These are phyloP conservation scores for Sesia apiformis DNA, from an alignment of 2,888 invertebrate genomes.

Conservation along the genomic window DNA sequence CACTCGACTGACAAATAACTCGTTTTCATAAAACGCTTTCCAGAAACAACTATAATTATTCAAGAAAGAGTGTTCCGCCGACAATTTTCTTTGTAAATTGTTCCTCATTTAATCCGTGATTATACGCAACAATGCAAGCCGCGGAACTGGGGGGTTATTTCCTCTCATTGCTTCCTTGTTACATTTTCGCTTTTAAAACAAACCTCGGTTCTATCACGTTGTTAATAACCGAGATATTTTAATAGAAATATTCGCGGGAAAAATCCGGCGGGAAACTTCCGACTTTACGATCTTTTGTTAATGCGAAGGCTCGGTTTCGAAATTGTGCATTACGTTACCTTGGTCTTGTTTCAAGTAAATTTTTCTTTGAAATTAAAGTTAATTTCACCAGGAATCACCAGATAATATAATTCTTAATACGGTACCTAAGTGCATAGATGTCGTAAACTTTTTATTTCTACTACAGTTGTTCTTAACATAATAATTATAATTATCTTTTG, in stretches of 20 bases:
- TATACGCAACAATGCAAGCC: slow-evolving; percentile 18
- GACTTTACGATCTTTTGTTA: not conserved
- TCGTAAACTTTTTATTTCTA: no score
- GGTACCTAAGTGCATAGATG: no score
- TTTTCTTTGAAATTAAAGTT: no score
- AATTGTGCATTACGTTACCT: no score
- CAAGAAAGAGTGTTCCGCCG: not conserved
- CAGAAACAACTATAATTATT: not conserved
- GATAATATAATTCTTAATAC: no score
- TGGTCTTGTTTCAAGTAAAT: no score
- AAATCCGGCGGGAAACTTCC: not conserved
- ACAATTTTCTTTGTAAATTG: slow-evolving; percentile 8
- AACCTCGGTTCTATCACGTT: not conserved
- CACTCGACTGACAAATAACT: not conserved
- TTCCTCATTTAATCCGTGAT: slow-evolving; percentile 7
- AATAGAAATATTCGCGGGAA: slow-evolving; percentile 2
- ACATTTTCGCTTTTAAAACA: slow-evolving; percentile 1
- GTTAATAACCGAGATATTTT: not conserved
- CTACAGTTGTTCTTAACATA: no score
- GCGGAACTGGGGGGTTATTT: slow-evolving; percentile 13
- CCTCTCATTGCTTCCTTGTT: slow-evolving; percentile 16
- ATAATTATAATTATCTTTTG: no score
- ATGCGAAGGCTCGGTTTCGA: not conserved
- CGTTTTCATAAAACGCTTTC: not conserved
- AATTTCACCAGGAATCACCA: no score